Evolutionary conservation across 2,888 invertebrate genomes (phyloP), one percentile per base, ranked within the genome.

Genomic region (Apamea sordens): DNA sequence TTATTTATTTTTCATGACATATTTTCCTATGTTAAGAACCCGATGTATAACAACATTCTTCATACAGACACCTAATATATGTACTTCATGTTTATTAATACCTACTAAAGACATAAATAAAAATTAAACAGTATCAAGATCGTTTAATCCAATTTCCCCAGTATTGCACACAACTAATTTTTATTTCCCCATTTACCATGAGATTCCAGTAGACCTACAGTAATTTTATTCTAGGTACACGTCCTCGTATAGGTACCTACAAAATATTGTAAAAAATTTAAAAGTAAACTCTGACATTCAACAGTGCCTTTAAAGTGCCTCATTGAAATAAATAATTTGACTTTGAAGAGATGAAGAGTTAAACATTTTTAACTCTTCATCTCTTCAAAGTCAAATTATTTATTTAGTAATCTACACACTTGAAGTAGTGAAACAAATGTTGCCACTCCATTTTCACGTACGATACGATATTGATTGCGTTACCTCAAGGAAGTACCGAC

Each of bases 401-500:
- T n/a, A n/a, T n/a, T n/a, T n/a, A n/a, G 7, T 28, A 21, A 68
- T 44, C 6, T n/a, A 28, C 18, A 13, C 18, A 21, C 28, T 47
- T 68, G 28, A 28, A 69, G 11, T 28, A 13, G 13, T 73, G 32
- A 73, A 67, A 72, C 15, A n/a, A n/a, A 79, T 50, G 5, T 72
- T 72, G n/a, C 1, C 13, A 56, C 61, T 36, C 50, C n/a, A 41
- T 64, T 44, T 73, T 15, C 28, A 21, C 28, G 67, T 2, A 63
- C 63, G 21, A 65, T 41, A 44, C 32, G 69, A 50, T 84, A 84
- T 73, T 72, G 76, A 73, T 84, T 59, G 63, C 63, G 73, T 69
- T 61, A 77, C 59, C 64, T 70, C 63, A 75, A 72, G 64, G 64
- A 83, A 70, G 61, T 79, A 32, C 84, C 61, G 65, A 73, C 71